These are phyloP conservation scores for Clarias batrachus DNA, from an alignment of 2,113 vertebrate genomes.

Conservation along the genomic window DNA sequence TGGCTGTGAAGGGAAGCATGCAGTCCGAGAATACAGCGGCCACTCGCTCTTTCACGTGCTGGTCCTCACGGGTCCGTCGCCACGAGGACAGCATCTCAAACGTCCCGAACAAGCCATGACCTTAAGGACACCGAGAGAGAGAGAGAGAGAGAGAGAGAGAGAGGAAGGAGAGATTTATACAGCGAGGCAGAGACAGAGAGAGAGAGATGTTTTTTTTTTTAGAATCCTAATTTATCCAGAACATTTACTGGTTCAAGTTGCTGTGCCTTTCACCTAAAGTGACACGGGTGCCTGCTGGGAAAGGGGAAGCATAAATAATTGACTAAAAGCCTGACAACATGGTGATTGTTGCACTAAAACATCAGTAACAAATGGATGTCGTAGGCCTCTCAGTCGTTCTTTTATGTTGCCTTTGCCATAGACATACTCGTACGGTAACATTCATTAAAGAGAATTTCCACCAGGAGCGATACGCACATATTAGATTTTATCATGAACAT, in stretches of 20 bases:
- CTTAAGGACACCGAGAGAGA: slow-evolving; percentile 71
- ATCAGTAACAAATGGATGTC: slow-evolving; percentile 30
- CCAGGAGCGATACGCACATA: too few species aligned
- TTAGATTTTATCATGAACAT: neutral
- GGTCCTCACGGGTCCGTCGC: slow-evolving; percentile 95
- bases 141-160: slow-evolving; percentile 23
- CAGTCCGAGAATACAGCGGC: slow-evolving; percentile 95
- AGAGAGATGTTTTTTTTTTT: slow-evolving; percentile 20
- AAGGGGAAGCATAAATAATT: slow-evolving; percentile 50
- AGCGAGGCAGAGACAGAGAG: slow-evolving; percentile 57
- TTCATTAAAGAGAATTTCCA: neutral
- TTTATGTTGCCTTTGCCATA: neutral
- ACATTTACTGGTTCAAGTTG: slow-evolving; percentile 16
- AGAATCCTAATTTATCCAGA: neutral
- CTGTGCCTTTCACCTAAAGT: slow-evolving; percentile 31
- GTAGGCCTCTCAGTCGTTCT: neutral
- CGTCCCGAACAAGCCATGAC: slow-evolving; percentile 95
- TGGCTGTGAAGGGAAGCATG: slow-evolving; percentile 95
- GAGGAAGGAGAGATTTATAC: neutral
- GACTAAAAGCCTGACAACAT: slow-evolving; percentile 42
- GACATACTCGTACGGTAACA: neutral
- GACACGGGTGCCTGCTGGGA: slow-evolving; percentile 40
- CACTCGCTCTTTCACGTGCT: slow-evolving; percentile 97
- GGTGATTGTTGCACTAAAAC: slow-evolving; percentile 10
- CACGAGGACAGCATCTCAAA: slow-evolving; percentile 99